These are phyloP conservation scores for Aphaenogaster ashmeadi DNA, from an alignment of 1,140 invertebrate species.

Conservation along the genomic window DNA sequence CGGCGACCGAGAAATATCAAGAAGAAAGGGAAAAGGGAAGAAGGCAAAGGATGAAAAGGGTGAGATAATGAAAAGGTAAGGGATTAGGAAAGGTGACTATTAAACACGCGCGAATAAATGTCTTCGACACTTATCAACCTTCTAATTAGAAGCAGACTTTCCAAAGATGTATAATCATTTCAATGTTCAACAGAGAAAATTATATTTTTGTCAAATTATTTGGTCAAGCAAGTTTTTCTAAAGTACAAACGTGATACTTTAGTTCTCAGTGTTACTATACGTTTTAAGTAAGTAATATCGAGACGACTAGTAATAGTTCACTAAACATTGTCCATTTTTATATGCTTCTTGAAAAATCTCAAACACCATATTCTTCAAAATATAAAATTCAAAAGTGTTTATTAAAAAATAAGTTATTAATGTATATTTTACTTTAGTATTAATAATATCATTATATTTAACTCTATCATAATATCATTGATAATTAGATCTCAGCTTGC, in stretches of 20 bases:
- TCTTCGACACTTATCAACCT: constrained; percentile 13
- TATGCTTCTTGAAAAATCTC: neutral
- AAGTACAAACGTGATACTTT: neutral
- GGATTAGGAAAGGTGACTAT: constrained; percentile 3
- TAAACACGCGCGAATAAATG: constrained; percentile 1
- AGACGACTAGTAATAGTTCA: neutral
- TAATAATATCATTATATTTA: neutral
- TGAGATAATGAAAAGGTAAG: constrained; percentile 9
- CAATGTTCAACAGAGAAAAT: constrained; percentile 27
- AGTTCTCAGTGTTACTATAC: neutral
- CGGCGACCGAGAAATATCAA: neutral
- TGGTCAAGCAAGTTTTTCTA: neutral
- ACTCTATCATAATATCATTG: neutral
- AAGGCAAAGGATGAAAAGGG: neutral
- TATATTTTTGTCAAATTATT: neutral
- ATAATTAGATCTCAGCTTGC: neutral
- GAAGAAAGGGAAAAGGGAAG: neutral
- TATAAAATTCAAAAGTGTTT: neutral
- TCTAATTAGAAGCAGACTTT: neutral
- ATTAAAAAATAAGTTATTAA: neutral
- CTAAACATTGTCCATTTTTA: neutral
- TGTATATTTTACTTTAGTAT: neutral
- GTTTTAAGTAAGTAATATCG: neutral
- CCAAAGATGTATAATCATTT: constrained; percentile 6
- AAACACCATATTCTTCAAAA: neutral